A percentile compares a stretch with the other conserved stretches of the same genome.
phyloP scores from a whole-genome alignment of 2,888 invertebrate species.

The Pycnomerus fuliginosus region DNA sequence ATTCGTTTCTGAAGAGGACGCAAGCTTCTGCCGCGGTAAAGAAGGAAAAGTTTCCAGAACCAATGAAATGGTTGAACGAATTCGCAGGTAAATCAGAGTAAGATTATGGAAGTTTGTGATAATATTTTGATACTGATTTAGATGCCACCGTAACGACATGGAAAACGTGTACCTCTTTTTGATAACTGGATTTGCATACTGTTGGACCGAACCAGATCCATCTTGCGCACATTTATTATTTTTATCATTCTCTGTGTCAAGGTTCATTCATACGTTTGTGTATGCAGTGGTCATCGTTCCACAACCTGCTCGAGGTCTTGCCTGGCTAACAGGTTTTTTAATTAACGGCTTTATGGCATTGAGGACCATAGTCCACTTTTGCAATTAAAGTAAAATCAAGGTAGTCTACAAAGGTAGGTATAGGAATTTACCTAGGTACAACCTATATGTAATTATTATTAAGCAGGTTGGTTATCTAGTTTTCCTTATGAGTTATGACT shows the following conservation, averaged over 20 bases:
- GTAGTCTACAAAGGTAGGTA: too few species aligned
- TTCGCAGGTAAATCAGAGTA: conserved; percentile 11
- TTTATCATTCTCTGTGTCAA: conserved; percentile 5
- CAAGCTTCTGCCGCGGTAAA: conserved; percentile 13
- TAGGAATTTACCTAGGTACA: too few species aligned
- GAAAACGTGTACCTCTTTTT: conserved; percentile 13
- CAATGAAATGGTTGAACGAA: conserved; percentile 11
- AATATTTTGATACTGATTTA: not conserved
- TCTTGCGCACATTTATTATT: conserved; percentile 9
- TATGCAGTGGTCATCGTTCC: conserved; percentile 13
- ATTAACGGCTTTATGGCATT: conserved; percentile 12
- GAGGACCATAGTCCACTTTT: conserved; percentile 9
- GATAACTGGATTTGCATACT: conserved; percentile 11
- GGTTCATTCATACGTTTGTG: conserved; percentile 12
- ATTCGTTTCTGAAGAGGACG: conserved; percentile 14
- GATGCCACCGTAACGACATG: conserved; percentile 15
- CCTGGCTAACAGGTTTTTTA: conserved; percentile 11
- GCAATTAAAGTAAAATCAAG: too few species aligned
- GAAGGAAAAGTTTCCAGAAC: conserved; percentile 14
- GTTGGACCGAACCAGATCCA: conserved; percentile 11
- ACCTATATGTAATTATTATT: too few species aligned
- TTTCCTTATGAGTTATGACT: too few species aligned
- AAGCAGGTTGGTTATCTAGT: too few species aligned
- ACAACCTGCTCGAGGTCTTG: conserved; percentile 10
- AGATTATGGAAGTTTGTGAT: not conserved